phyloP scores from a whole-genome alignment of 2,888 invertebrate genomes.

The Kryphioiulus occultus region DNA sequence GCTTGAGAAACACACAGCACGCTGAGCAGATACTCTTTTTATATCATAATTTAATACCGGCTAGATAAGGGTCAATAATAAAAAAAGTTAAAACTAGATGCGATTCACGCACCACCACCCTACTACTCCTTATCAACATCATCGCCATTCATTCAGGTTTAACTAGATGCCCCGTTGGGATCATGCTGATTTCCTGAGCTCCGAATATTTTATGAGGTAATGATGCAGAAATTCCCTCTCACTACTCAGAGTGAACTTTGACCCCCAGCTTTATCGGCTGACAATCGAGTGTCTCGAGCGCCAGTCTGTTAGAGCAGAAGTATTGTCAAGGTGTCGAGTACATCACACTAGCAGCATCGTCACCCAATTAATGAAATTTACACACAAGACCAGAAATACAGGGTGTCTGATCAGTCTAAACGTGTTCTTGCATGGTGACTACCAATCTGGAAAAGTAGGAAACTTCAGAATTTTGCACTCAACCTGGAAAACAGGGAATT shows the following conservation, averaged over 20 bases:
- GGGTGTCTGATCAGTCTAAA: too few relatives aligned
- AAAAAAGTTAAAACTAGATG: slow-evolving; percentile 21
- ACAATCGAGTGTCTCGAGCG: background rate
- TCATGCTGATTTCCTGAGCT: slow-evolving; percentile 10
- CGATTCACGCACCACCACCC: background rate
- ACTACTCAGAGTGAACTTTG: background rate
- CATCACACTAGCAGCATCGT: too few relatives aligned
- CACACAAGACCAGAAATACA: too few relatives aligned
- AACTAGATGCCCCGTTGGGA: background rate
- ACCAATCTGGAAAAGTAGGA: too few relatives aligned
- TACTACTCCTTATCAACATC: too few relatives aligned
- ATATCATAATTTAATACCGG: slow-evolving; percentile 39
- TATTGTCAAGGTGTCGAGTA: background rate
- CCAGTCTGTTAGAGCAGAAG: too few relatives aligned
- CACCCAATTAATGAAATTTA: too few relatives aligned
- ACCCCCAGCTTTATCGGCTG: background rate
- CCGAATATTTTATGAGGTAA: background rate
- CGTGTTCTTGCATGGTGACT: too few relatives aligned
- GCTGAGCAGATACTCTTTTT: background rate
- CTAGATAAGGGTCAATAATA: slow-evolving; percentile 39
- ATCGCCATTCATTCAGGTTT: background rate
- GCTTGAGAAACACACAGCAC: slow-evolving; percentile 8
- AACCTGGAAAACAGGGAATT: too few relatives aligned
- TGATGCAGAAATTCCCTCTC: background rate
- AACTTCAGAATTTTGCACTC: too few relatives aligned